These are phyloP conservation scores for Menidia menidia DNA, from an alignment of 2,797 vertebrate species.

Conservation along the genomic window DNA sequence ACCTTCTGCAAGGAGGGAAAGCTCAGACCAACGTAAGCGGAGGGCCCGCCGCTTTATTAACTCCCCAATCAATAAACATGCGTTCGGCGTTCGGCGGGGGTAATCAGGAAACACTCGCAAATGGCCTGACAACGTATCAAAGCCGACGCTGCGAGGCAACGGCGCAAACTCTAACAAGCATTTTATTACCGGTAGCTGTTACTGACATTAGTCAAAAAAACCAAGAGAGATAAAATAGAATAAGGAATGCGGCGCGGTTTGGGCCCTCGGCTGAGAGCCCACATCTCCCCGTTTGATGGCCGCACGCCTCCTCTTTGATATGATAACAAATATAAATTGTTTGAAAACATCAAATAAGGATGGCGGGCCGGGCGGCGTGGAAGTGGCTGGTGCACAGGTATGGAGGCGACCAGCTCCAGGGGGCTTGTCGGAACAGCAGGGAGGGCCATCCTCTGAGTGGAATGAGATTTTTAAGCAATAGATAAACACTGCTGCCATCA, in stretches of 20 bases:
- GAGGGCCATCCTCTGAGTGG: no score
- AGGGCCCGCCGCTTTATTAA: constrained; percentile 92
- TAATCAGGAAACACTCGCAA: constrained; percentile 98
- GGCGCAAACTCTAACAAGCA: constrained; percentile 96
- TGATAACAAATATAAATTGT: constrained; percentile 99
- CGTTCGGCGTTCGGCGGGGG: constrained; percentile 80
- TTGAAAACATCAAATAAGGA: constrained; percentile 93
- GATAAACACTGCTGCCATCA: no score
- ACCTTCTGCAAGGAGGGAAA: constrained; percentile 85
- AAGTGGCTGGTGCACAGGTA: no score
- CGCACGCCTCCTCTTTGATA: constrained; percentile 95
- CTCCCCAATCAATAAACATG: constrained; percentile 99
- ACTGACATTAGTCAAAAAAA: constrained; percentile 98
- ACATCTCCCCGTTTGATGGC: constrained; percentile 93
- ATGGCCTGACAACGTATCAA: constrained; percentile 99
- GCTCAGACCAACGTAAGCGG: constrained; percentile 75
- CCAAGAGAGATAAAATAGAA: constrained; percentile 99
- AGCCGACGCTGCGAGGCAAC: constrained; percentile 94
- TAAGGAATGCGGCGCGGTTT: constrained; percentile 87
- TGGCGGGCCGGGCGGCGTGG: no score
- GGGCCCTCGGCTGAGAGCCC: constrained; percentile 90
- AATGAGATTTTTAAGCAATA: no score
- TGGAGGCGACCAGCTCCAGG: no score
- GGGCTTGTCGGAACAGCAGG: no score
- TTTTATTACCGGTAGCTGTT: constrained; percentile 99